Percentiles rank a stretch among this genome's conserved stretches.
Evolutionary conservation across 2,113 vertebrate species (phyloP).

Genomic region (Cepphus grylle): DNA sequence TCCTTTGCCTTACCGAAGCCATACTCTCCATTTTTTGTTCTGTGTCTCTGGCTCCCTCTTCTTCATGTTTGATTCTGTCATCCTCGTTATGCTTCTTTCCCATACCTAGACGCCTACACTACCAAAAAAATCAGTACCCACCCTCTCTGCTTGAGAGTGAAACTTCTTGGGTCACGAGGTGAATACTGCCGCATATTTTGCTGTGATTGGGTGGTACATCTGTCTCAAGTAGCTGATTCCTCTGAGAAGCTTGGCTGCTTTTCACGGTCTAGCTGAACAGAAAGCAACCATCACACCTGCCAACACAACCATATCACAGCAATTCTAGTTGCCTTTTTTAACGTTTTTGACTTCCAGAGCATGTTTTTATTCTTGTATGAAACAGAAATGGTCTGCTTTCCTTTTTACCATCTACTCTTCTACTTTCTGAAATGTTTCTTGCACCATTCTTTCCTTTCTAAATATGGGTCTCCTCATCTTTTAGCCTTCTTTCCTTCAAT

Average conservation of each 20-base stretch:
- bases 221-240: neutral
- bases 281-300: neutral
- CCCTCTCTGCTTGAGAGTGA: neutral
- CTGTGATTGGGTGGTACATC: neutral
- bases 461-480: neutral
- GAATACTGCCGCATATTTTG: neutral
- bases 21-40: neutral
- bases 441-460: neutral
- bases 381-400: neutral
- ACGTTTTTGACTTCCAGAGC: neutral
- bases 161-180: neutral
- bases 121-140: neutral
- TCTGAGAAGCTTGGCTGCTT: neutral
- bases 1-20: neutral
- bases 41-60: neutral
- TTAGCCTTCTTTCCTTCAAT: neutral
- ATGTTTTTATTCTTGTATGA: neutral
- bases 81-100: neutral
- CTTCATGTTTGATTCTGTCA: neutral
- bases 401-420: neutral
- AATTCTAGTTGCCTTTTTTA: neutral
- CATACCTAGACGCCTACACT: neutral
- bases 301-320: neutral
- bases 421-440: neutral
- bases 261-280: neutral